Evolutionary conservation across 2,797 vertebrate genomes (phyloP).

Genomic region (Sphenopsis melanotis): DNA sequence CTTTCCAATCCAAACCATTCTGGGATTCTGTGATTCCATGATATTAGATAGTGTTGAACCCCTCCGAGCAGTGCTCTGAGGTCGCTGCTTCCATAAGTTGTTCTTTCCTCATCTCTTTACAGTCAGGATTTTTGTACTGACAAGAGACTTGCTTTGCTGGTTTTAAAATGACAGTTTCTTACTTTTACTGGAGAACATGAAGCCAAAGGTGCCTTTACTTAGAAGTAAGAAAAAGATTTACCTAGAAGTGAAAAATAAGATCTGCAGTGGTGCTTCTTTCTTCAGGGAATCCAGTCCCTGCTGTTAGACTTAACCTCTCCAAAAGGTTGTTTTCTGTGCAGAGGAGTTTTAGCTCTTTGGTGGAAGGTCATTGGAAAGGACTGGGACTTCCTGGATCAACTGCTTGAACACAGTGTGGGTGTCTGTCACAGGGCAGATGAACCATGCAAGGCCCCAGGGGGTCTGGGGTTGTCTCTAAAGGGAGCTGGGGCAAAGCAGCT

Average conservation of each 20-base stretch:
- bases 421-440: neutral
- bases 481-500: neutral
- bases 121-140: neutral
- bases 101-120: neutral
- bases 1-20: neutral
- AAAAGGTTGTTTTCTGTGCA: neutral
- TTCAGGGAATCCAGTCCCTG: neutral
- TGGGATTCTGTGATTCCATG: neutral
- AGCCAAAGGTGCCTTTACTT: neutral
- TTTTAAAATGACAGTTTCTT: neutral
- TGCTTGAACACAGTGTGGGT: neutral
- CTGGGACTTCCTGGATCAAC: neutral
- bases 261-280: neutral
- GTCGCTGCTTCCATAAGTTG: neutral
- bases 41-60: neutral
- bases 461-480: neutral
- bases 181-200: neutral
- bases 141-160: neutral
- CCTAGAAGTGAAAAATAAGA: neutral
- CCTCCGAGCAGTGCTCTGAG: neutral
- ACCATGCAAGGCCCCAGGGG: fast-evolving
- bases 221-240: neutral
- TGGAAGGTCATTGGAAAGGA: neutral
- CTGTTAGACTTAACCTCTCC: neutral
- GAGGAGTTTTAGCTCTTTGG: neutral